Evolutionary conservation across 2,888 invertebrate species (phyloP), one percentile per base, ranked within the genome.

Genomic region (Chirona hameri): DNA sequence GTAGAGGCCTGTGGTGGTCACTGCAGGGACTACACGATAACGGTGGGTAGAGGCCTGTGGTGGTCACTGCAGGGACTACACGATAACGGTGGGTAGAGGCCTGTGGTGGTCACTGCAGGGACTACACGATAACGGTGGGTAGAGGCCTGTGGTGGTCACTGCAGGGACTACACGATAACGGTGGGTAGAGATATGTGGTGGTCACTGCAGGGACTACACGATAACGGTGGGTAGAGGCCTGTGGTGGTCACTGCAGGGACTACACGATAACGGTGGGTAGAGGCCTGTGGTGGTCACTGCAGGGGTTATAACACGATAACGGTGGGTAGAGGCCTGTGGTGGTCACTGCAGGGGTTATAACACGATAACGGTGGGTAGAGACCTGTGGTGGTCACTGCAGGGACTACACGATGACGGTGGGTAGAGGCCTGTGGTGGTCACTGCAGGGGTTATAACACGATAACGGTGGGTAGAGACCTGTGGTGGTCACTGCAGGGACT

Each of bases 91-190:
- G 88, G 88, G 84, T 82, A 81, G 57, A n/a, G n/a, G n/a, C n/a
- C n/a, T 81, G 29, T 81, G 57, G 31, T 76, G 31, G 79, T 39
- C 60, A 39, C 39, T 39, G 39, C 39, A 39, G 39, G 39, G 39
- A 7, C 7, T 39, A 39, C 39, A 39, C 39, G 39, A 39, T 39
- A 2, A 39, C 2, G 4, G 39, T 39, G 39, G 39, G 39, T 7
- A 39, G 39, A 39, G 39, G n/a, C n/a, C n/a, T n/a, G n/a, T n/a
- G n/a, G n/a, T n/a, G n/a, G 86, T 93, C 96, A 0, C 89, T 98
- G 7, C 95, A 95, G 88, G 91, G 93, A 4, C 89, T 98, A 12
- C 98, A 98, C 87, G 93, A 94, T 88, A 95, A 96, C 92, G 96
- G 96, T 96, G 88, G 88, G 84, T 82, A 81, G 57, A n/a, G n/a